These are phyloP conservation scores for Megalurothrips usitatus DNA, from an alignment of 2,888 invertebrate genomes.

Conservation along the genomic window DNA sequence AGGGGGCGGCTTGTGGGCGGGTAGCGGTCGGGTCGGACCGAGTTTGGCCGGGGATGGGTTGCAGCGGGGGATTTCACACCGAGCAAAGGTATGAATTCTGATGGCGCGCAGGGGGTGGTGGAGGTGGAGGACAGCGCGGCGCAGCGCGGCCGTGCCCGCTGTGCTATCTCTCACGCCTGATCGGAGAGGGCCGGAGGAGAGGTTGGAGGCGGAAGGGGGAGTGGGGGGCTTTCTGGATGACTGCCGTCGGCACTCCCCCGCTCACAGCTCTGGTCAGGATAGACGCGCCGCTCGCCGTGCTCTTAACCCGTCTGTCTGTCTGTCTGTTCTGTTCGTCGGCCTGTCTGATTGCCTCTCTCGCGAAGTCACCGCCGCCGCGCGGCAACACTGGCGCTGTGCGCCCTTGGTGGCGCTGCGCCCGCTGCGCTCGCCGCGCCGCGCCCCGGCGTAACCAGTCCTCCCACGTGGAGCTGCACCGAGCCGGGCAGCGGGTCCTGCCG, in stretches of 20 bases:
- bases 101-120: background rate
- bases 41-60: too few species aligned
- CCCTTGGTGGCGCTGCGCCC: background rate
- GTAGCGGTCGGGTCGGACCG: too few species aligned
- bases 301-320: background rate
- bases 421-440: background rate
- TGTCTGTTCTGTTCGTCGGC: background rate
- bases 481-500: background rate
- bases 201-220: background rate
- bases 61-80: background rate
- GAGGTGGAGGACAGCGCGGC: background rate
- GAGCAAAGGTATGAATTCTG: slow-evolving; percentile 8
- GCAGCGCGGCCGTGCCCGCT: background rate
- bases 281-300: too few species aligned
- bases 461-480: background rate
- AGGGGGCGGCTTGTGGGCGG: too few species aligned
- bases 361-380: background rate
- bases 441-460: slow-evolving; percentile 4
- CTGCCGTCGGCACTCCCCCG: background rate
- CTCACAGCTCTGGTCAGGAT: too few species aligned
- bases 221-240: background rate
- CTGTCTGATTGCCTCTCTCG: background rate
- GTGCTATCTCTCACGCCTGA: slow-evolving; percentile 24
- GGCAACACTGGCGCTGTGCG: background rate
- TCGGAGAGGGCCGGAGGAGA: slow-evolving; percentile 12